Percentiles rank a stretch among this genome's conserved stretches.
Conservation (phyloP, 2,888 invertebrate genomes). For the Lampropteryx suffumata region DNA sequence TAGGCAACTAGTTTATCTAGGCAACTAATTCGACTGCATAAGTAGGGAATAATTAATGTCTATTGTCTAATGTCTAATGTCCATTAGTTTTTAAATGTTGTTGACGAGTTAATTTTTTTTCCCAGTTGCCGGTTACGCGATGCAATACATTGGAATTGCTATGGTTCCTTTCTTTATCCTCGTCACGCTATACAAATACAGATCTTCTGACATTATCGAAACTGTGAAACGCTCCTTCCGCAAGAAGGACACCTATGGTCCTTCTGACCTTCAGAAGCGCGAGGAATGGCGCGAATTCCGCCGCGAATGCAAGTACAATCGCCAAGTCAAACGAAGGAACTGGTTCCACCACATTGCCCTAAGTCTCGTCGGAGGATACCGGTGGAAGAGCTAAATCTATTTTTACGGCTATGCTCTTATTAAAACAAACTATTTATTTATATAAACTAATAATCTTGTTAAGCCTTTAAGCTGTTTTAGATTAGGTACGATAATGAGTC, state of each 20-base stretch:
- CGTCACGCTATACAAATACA: slow-evolving; percentile 62
- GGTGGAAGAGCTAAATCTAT: slow-evolving; percentile 36
- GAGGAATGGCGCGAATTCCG: slow-evolving; percentile 84
- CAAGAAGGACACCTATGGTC: slow-evolving; percentile 74
- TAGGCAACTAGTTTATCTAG: too few relatives aligned
- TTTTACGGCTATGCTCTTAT: slow-evolving; percentile 7
- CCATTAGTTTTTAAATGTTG: too few relatives aligned
- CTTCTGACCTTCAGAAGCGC: slow-evolving; percentile 73
- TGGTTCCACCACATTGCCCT: slow-evolving; percentile 65
- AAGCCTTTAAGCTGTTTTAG: too few relatives aligned
- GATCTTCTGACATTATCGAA: slow-evolving; percentile 58
- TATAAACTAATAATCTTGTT: too few relatives aligned
- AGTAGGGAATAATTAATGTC: too few relatives aligned
- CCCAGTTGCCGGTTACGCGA: slow-evolving; percentile 63
- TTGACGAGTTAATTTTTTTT: slow-evolving; percentile 30
- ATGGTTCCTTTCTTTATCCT: slow-evolving; percentile 66
- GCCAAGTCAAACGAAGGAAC: slow-evolving; percentile 56
- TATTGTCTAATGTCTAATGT: too few relatives aligned
- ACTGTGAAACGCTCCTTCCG: slow-evolving; percentile 68
- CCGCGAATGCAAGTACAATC: slow-evolving; percentile 64
- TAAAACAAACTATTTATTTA: slow-evolving; percentile 21
- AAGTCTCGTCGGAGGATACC: slow-evolving; percentile 64
- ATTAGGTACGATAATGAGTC: too few relatives aligned
- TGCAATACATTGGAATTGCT: slow-evolving; percentile 70
- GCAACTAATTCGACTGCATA: too few relatives aligned